A percentile compares a stretch with the other conserved stretches of the same genome.
phyloP scores from a whole-genome alignment of 2,113 vertebrate species.

The Callipepla californica region DNA sequence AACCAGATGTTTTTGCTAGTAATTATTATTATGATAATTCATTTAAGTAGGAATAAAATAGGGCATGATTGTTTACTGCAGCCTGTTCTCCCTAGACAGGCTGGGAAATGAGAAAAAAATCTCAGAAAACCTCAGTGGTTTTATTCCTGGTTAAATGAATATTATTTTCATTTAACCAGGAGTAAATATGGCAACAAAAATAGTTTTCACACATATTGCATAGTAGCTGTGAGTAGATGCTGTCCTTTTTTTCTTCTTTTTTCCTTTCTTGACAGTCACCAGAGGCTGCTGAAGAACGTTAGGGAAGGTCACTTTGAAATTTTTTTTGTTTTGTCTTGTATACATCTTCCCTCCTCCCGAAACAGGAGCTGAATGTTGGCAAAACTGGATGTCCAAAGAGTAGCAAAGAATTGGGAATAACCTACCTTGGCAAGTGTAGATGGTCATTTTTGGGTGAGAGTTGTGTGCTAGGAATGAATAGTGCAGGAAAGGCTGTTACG shows the following conservation, averaged over 20 bases:
- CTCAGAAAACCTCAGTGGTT: slow-evolving; percentile 77
- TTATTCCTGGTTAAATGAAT: slow-evolving; percentile 77
- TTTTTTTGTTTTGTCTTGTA: not conserved
- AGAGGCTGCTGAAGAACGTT: slow-evolving; percentile 23
- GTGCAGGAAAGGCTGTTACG: not conserved
- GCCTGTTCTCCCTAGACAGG: slow-evolving; percentile 75
- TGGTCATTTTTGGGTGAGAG: not conserved
- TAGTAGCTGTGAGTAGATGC: slow-evolving; percentile 57
- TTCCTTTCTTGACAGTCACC: slow-evolving; percentile 15
- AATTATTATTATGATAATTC: slow-evolving; percentile 83
- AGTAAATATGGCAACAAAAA: slow-evolving; percentile 72
- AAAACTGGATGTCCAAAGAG: slow-evolving; percentile 18
- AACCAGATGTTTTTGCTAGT: slow-evolving; percentile 79
- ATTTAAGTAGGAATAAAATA: slow-evolving; percentile 81
- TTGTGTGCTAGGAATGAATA: not conserved
- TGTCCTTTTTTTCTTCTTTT: not conserved
- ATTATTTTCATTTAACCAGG: slow-evolving; percentile 76
- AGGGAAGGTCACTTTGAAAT: slow-evolving; percentile 45
- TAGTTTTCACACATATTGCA: slow-evolving; percentile 59
- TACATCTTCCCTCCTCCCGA: not conserved
- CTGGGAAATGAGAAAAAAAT: slow-evolving; percentile 74
- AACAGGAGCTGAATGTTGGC: not conserved
- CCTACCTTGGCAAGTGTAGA: not conserved
- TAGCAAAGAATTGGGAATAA: slow-evolving; percentile 12
- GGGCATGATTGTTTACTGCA: slow-evolving; percentile 79